Evolutionary conservation across 2,113 vertebrate species (phyloP).

Genomic region (Xenotilapia longispinis): DNA sequence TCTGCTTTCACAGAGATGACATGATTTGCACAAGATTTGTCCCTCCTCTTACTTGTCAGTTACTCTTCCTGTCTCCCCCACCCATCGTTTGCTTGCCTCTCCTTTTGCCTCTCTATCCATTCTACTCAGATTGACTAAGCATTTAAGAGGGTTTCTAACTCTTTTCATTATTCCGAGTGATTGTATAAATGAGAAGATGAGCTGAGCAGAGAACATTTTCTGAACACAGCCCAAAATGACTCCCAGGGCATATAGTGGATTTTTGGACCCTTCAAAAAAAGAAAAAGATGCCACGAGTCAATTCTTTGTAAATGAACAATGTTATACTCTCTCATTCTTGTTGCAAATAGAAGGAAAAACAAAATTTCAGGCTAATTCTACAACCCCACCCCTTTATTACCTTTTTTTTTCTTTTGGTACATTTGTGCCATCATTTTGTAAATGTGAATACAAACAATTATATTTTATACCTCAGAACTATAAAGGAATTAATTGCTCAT

Average conservation of each 20-base stretch:
- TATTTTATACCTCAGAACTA: neutral
- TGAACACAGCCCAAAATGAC: neutral
- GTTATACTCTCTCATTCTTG: neutral
- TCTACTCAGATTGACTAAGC: conserved; percentile 49
- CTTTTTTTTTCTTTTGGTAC: neutral
- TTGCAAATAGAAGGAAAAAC: neutral
- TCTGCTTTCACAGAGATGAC: conserved; percentile 58
- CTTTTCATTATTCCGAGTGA: conserved; percentile 36
- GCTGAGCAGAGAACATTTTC: conserved; percentile 1
- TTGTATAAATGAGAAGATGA: conserved; percentile 12
- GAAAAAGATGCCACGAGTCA: neutral
- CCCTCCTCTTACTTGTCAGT: conserved; percentile 2
- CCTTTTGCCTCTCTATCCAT: conserved; percentile 31
- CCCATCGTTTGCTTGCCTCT: conserved; percentile 13
- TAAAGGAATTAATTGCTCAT: neutral
- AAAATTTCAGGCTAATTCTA: neutral
- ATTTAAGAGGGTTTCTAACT: conserved; percentile 48
- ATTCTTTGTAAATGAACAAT: neutral
- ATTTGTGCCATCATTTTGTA: neutral
- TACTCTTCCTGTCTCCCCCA: neutral
- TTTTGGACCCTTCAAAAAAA: neutral
- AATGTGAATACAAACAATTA: neutral
- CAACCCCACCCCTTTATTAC: neutral
- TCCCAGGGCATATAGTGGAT: neutral
- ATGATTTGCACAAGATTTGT: conserved; percentile 51